Conservation (phyloP, 1,140 invertebrate species). For the Acromyrmex charruanus region DNA sequence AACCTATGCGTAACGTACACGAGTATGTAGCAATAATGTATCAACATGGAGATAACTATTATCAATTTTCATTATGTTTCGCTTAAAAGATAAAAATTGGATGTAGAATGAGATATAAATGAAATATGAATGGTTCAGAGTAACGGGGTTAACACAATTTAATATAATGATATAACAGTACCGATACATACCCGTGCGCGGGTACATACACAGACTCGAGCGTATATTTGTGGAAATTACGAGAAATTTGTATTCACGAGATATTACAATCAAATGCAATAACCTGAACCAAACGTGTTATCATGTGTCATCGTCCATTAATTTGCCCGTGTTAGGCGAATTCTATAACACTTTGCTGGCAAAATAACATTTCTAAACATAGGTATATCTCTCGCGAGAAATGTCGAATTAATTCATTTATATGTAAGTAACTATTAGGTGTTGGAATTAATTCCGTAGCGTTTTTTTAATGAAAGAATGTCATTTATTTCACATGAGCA, state of each 20-base stretch:
- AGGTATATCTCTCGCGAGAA: conserved; percentile 5
- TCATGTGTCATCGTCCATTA: conserved; percentile 59
- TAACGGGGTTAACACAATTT: conserved; percentile 50
- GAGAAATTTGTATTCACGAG: conserved; percentile 58
- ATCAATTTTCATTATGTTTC: conserved; percentile 52
- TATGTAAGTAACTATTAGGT: background rate
- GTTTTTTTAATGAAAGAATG: too few relatives aligned
- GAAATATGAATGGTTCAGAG: conserved; percentile 45
- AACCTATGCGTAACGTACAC: background rate
- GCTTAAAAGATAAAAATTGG: conserved; percentile 37
- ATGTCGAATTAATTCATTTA: background rate
- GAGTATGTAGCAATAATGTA: background rate
- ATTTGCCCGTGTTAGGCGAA: conserved; percentile 50
- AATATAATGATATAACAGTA: conserved; percentile 53
- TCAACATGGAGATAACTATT: conserved; percentile 38
- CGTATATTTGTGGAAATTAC: conserved; percentile 49
- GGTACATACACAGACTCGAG: too few relatives aligned
- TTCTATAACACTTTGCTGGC: conserved; percentile 36
- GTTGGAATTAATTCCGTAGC: too few relatives aligned
- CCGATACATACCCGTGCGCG: background rate
- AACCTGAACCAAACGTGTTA: conserved; percentile 41
- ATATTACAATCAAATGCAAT: conserved; percentile 60
- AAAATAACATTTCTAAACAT: conserved; percentile 49
- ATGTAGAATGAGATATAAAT: conserved; percentile 47
- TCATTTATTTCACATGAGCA: too few relatives aligned